Percentiles rank a stretch among this genome's conserved stretches.
These are phyloP conservation scores for Clarias fuscus DNA, from an alignment of 2,797 vertebrate genomes.

Conservation along the genomic window DNA sequence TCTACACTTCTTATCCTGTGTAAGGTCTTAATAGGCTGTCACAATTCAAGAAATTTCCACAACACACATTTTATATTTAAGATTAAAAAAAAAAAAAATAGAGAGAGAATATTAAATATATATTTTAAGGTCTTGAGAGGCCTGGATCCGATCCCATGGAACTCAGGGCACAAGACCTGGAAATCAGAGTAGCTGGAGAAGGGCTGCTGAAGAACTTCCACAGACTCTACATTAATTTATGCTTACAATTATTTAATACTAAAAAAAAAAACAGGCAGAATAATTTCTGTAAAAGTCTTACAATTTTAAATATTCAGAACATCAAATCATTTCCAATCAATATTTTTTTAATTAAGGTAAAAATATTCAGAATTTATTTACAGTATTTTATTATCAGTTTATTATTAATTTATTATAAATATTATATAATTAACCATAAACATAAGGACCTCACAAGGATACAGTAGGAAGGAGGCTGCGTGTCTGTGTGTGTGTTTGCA, in stretches of 20 bases:
- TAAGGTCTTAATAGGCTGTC: too few relatives aligned
- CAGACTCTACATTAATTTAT: not conserved
- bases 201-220: not conserved
- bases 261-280: not conserved
- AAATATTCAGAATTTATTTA: too few relatives aligned
- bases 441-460: not conserved
- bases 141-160: too few relatives aligned
- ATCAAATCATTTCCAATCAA: not conserved
- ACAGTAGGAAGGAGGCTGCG: not conserved
- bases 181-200: too few relatives aligned
- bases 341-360: not conserved
- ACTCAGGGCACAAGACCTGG: too few relatives aligned
- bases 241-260: not conserved
- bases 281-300: not conserved
- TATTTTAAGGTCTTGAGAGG: too few relatives aligned
- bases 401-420: not conserved
- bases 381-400: not conserved
- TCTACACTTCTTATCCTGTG: too few relatives aligned
- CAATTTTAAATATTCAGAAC: not conserved
- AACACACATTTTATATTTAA: too few relatives aligned
- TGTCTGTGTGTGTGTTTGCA: not conserved
- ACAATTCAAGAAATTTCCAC: too few relatives aligned
- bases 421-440: not conserved
- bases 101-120: too few relatives aligned
- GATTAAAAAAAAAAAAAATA: too few relatives aligned